phyloP scores from a whole-genome alignment of 2,888 invertebrate species.

The Phragmatobia fuliginosa region DNA sequence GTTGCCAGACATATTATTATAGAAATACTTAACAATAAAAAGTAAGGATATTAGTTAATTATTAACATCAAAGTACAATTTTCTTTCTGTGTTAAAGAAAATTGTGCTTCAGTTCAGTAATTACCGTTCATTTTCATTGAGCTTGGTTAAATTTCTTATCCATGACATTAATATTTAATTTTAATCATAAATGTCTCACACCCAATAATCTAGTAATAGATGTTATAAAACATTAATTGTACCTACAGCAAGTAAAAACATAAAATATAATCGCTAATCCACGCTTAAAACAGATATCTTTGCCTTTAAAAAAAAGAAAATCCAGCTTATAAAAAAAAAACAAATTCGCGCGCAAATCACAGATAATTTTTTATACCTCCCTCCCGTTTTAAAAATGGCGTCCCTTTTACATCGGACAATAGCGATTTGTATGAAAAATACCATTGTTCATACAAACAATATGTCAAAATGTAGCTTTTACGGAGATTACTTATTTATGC shows the following conservation, averaged over 20 bases:
- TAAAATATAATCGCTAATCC: slow-evolving; percentile 18
- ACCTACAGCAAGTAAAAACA: neutral
- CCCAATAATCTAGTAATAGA: neutral
- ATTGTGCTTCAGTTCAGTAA: too few relatives aligned
- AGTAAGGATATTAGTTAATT: too few relatives aligned
- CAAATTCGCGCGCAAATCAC: slow-evolving; percentile 50
- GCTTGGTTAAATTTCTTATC: neutral
- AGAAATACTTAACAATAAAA: too few relatives aligned
- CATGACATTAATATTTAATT: too few relatives aligned
- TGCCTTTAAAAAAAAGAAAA: slow-evolving; percentile 32
- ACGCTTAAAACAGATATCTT: slow-evolving; percentile 35
- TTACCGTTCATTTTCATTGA: neutral
- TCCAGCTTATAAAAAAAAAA: slow-evolving; percentile 32
- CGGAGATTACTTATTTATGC: slow-evolving; percentile 63
- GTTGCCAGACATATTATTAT: neutral
- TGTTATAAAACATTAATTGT: neutral
- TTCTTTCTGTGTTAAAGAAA: neutral
- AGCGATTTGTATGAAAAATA: slow-evolving; percentile 66
- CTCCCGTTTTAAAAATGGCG: slow-evolving; percentile 54
- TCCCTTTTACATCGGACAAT: slow-evolving; percentile 61
- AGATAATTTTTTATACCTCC: slow-evolving; percentile 50
- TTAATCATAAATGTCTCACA: too few relatives aligned
- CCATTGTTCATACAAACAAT: slow-evolving; percentile 74
- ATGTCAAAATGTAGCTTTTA: slow-evolving; percentile 73
- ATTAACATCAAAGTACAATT: neutral